A percentile compares a stretch with the other conserved stretches of the same genome.
These are phyloP conservation scores for Protomyctophum bolini DNA, from an alignment of 2,113 vertebrate species.

Conservation along the genomic window DNA sequence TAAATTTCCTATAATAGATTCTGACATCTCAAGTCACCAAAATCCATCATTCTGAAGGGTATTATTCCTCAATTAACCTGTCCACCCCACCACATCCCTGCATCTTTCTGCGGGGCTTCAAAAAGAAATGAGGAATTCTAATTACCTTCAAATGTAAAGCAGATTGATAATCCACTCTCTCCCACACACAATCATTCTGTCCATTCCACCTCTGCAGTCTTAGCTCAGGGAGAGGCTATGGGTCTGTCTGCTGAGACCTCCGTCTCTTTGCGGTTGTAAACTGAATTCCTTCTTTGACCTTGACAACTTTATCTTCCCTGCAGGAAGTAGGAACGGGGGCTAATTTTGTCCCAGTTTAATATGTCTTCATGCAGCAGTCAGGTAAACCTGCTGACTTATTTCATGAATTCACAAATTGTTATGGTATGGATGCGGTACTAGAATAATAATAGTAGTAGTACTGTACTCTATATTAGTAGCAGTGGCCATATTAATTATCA, in stretches of 20 bases:
- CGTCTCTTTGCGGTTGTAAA: slow-evolving; percentile 6
- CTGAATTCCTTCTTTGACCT: slow-evolving; percentile 9
- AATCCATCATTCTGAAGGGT: slow-evolving; percentile 87
- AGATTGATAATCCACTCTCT: slow-evolving; percentile 74
- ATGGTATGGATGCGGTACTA: background rate
- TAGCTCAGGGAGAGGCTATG: slow-evolving; percentile 9
- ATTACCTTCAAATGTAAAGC: slow-evolving; percentile 82
- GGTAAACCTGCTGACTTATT: background rate
- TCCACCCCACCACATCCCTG: slow-evolving; percentile 71
- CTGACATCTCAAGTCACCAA: slow-evolving; percentile 85
- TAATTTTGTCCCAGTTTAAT: background rate
- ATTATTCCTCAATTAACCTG: slow-evolving; percentile 87
- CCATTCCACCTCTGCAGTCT: slow-evolving; percentile 18
- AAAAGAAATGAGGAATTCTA: slow-evolving; percentile 81
- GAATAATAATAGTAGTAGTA: too few species aligned
- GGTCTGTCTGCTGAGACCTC: slow-evolving; percentile 1
- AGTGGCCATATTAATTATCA: background rate
- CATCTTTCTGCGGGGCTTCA: slow-evolving; percentile 75
- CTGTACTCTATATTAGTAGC: too few species aligned
- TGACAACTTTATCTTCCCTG: slow-evolving; percentile 10
- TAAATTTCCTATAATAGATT: slow-evolving; percentile 83
- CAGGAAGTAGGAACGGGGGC: background rate
- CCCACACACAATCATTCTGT: slow-evolving; percentile 41
- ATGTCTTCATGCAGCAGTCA: background rate
- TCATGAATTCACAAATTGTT: slow-evolving; percentile 3